phyloP scores from a whole-genome alignment of 1,140 invertebrate genomes.

The Brachionus angularis region DNA sequence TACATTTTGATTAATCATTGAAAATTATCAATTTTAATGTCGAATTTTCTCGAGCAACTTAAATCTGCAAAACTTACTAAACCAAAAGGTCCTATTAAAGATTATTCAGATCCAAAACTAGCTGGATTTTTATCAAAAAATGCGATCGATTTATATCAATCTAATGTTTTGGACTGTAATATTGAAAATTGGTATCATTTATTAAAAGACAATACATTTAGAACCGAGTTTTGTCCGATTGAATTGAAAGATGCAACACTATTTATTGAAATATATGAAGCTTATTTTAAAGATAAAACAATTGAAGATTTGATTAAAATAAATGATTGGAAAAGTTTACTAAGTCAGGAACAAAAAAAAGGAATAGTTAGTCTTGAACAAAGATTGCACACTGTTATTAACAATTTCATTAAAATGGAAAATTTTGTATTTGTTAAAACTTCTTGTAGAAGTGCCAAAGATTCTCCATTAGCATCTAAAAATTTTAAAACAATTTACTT shows the following conservation, averaged over 20 bases:
- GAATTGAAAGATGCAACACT: slow-evolving; percentile 47
- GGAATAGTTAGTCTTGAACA: slow-evolving; percentile 44
- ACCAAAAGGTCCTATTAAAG: slow-evolving; percentile 47
- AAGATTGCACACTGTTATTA: slow-evolving; percentile 47
- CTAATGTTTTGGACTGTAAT: slow-evolving; percentile 49
- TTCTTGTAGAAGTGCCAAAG: slow-evolving; percentile 51
- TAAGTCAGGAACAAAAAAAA: slow-evolving; percentile 42
- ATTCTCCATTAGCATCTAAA: slow-evolving; percentile 49
- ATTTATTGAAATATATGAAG: slow-evolving; percentile 48
- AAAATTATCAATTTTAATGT: neutral
- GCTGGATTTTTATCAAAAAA: slow-evolving; percentile 48
- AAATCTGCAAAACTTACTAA: neutral
- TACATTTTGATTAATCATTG: no score
- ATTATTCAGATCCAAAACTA: slow-evolving; percentile 49
- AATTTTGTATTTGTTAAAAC: slow-evolving; percentile 51
- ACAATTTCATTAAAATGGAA: slow-evolving; percentile 45
- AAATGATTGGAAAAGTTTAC: slow-evolving; percentile 45
- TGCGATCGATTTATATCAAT: slow-evolving; percentile 48
- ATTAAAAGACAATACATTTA: slow-evolving; percentile 49
- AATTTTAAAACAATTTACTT: slow-evolving; percentile 48
- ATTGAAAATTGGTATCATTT: slow-evolving; percentile 50
- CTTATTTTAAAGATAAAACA: slow-evolving; percentile 48
- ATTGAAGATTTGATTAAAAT: slow-evolving; percentile 39
- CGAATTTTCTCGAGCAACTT: neutral
- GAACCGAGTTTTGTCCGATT: slow-evolving; percentile 47